Base-by-base conservation (phyloP, 2,797 vertebrate genomes). In the Hydrocynus forskahlii region DNA sequence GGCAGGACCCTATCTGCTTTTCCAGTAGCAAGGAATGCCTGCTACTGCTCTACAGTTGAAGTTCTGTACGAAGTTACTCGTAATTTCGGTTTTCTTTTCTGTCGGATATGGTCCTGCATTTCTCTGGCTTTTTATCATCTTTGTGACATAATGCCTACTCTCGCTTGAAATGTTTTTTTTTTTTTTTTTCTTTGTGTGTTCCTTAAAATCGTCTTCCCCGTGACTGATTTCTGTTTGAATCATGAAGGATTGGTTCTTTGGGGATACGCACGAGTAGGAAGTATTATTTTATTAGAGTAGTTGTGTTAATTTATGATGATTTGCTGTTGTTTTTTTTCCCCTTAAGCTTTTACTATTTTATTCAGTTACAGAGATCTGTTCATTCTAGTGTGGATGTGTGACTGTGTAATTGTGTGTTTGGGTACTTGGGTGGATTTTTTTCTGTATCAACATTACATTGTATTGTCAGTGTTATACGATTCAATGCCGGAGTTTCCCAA, bases 201-300 rank as follows among this genome's bases (percentile, higher is more conserved):
- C 40, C 45, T 80, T 75, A 64, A 29, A 80, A 80, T 71, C 54
- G 45, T 59, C 48, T 75, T 81, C 75, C 64, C 76, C 67, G 13
- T n/a, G 66, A 80, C 81, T 67, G 60, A 45, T 63, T 74, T 69
- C 63, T 75, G 77, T 82, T 86, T 64, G 68, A 88, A 86, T 82
- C 82, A 86, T 45, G 68, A 69, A 81, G 84, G 72, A 81, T 38
- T 79, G 89, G 89, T 83, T 85, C 83, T 89, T 67, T 89, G 87
- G 90, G 85, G 86, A 91, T 89, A 92, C 89, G 88, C 92, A 93
- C 92, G 90, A 70, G 85, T 89, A 88, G 88, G 78, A 88, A 29
- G 76, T 78, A 73, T 86, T 84, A 87, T 91, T 92, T 88, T 89
- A 91, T 82, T 84, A 92, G 85, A 90, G 83, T 78, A 48, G 69